Evolutionary conservation across 2,797 vertebrate genomes (phyloP).

Genomic region (Schizopygopsis pylzovi): DNA sequence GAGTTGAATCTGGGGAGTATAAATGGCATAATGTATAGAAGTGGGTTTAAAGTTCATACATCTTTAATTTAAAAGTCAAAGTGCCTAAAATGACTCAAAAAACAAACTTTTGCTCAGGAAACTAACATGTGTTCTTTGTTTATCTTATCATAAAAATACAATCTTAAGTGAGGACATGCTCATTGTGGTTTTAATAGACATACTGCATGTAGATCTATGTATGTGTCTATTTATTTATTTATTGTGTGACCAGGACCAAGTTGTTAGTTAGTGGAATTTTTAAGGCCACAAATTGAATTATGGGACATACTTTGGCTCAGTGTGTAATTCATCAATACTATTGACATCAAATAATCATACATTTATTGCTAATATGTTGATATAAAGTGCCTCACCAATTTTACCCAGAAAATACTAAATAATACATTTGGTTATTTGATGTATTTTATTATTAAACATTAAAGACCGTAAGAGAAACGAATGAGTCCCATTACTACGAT

Average conservation of each 20-base stretch:
- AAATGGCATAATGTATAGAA: background rate
- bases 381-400: slow-evolving; percentile 4
- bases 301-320: background rate
- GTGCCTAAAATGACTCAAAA: slow-evolving; percentile 19
- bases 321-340: background rate
- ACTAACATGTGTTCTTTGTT: background rate
- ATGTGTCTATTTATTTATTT: slow-evolving; percentile 9
- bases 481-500: background rate
- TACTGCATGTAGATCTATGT: background rate
- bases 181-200: background rate
- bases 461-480: background rate
- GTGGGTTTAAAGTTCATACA: slow-evolving; percentile 1
- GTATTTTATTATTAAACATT: background rate
- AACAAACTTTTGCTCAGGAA: slow-evolving; percentile 20
- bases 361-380: slow-evolving; percentile 2
- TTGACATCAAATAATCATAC: background rate
- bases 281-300: slow-evolving; percentile 16
- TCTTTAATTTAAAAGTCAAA: slow-evolving; percentile 19
- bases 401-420: slow-evolving; percentile 44
- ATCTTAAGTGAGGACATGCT: background rate
- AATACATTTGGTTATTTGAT: background rate
- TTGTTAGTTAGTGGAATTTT: slow-evolving; percentile 8
- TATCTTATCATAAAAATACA: background rate
- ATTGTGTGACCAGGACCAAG: slow-evolving; percentile 22
- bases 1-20: background rate